These are phyloP conservation scores for Umimayanthus chanpuru DNA, from an alignment of 92 coral and sea anemone species.

Conservation along the genomic window DNA sequence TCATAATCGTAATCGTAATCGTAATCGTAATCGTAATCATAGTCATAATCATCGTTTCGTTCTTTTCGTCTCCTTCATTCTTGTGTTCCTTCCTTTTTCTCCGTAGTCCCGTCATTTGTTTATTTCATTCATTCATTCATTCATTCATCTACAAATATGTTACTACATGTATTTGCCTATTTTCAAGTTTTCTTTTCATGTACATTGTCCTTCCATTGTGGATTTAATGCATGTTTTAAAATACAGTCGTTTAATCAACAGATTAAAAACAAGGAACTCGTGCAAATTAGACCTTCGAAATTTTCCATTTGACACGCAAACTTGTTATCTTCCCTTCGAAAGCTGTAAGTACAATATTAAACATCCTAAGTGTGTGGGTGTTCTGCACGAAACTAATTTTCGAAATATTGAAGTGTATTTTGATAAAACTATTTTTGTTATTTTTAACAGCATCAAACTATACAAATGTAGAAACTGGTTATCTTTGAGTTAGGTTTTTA, in stretches of 20 bases:
- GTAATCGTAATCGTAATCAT: background rate
- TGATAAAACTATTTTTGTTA: too few relatives aligned
- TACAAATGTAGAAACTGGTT: too few relatives aligned
- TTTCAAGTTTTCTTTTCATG: background rate
- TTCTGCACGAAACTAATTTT: too few relatives aligned
- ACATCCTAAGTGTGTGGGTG: background rate
- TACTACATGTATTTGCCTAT: background rate
- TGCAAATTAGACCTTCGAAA: constrained; percentile 94
- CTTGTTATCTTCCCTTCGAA: constrained; percentile 93
- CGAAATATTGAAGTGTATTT: too few relatives aligned
- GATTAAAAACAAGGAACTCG: constrained; percentile 83
- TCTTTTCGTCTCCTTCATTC: background rate
- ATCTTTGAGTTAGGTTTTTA: too few relatives aligned
- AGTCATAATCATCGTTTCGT: background rate
- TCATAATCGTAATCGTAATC: background rate
- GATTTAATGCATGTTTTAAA: background rate
- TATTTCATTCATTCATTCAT: background rate
- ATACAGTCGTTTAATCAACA: constrained; percentile 18
- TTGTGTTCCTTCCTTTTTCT: background rate
- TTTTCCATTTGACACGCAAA: constrained; percentile 90
- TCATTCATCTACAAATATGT: background rate
- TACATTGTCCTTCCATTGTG: background rate
- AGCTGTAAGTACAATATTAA: constrained; percentile 80
- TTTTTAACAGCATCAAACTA: too few relatives aligned
- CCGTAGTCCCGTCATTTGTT: background rate